A percentile compares a stretch with the other conserved stretches of the same genome.
Evolutionary conservation across 2,888 invertebrate genomes (phyloP).

Genomic region (Panorpa germanica): DNA sequence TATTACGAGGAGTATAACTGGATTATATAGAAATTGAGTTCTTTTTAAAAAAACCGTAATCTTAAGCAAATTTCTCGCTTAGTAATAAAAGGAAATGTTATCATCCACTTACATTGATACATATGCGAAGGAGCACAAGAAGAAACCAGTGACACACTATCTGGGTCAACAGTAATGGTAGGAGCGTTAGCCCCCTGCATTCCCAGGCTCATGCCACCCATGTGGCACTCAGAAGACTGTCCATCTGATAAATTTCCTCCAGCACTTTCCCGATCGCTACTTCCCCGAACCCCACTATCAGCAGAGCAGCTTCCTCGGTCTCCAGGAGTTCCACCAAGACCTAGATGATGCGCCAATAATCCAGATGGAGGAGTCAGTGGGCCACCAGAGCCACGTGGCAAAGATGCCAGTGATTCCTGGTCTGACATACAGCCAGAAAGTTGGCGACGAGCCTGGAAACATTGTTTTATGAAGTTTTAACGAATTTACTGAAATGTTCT

Average conservation of each 20-base stretch:
- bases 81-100: too few species aligned
- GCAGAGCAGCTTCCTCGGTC: conserved; percentile 74
- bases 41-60: too few species aligned
- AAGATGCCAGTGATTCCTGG: conserved; percentile 62
- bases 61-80: too few species aligned
- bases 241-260: conserved; percentile 65
- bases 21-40: too few species aligned
- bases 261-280: conserved; percentile 61
- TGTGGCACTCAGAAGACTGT: too few species aligned
- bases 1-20: too few species aligned
- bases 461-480: conserved; percentile 5
- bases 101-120: conserved; percentile 24
- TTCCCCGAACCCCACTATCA: conserved; percentile 66
- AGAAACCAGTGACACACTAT: conserved; percentile 25
- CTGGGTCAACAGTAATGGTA: conserved; percentile 25
- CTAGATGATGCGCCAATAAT: conserved; percentile 27
- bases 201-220: conserved; percentile 46
- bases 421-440: conserved; percentile 68
- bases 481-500: conserved; percentile 8
- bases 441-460: conserved; percentile 46
- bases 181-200: conserved; percentile 21
- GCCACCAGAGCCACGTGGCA: conserved; percentile 40
- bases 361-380: conserved; percentile 39
- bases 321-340: conserved; percentile 29
- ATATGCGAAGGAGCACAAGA: too few species aligned